Percentiles rank a stretch among this genome's conserved stretches.
phyloP scores from a whole-genome alignment of 2,113 vertebrate species.

The Hepsetus odoe region DNA sequence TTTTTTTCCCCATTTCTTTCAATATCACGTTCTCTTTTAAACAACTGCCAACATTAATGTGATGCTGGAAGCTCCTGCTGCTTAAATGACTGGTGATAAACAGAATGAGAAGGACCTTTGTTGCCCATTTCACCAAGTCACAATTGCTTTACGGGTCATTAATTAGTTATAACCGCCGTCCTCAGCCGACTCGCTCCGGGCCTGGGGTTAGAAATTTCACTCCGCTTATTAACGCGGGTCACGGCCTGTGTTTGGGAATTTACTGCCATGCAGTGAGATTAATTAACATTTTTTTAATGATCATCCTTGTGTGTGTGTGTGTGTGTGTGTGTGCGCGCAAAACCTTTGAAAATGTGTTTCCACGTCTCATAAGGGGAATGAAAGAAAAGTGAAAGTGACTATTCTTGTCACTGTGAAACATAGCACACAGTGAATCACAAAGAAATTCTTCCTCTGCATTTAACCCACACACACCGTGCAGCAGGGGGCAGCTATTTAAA shows the following conservation, averaged over 20 bases:
- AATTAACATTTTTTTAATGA: neutral
- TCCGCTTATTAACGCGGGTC: slow-evolving; percentile 17
- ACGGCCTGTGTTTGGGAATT: neutral
- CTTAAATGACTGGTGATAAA: neutral
- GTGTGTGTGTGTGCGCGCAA: too few relatives aligned
- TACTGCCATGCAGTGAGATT: slow-evolving; percentile 9
- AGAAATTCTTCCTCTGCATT: too few relatives aligned
- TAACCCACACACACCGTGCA: too few relatives aligned
- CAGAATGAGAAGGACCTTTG: neutral
- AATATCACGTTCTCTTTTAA: neutral
- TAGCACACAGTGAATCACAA: too few relatives aligned
- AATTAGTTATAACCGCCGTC: slow-evolving; percentile 22
- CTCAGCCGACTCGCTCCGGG: neutral
- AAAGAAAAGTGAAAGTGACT: too few relatives aligned
- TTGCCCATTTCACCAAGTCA: neutral
- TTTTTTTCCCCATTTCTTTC: neutral
- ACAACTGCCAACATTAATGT: neutral
- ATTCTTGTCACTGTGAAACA: too few relatives aligned
- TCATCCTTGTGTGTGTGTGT: neutral
- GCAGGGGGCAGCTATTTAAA: too few relatives aligned
- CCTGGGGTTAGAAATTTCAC: slow-evolving; percentile 3
- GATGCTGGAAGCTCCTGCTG: neutral
- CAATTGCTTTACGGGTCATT: slow-evolving; percentile 28
- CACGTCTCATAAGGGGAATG: neutral
- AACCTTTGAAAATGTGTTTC: neutral